Evolutionary conservation across 2,113 vertebrate genomes (phyloP), one percentile per base, ranked within the genome.

Genomic region (Jaculus jaculus): DNA sequence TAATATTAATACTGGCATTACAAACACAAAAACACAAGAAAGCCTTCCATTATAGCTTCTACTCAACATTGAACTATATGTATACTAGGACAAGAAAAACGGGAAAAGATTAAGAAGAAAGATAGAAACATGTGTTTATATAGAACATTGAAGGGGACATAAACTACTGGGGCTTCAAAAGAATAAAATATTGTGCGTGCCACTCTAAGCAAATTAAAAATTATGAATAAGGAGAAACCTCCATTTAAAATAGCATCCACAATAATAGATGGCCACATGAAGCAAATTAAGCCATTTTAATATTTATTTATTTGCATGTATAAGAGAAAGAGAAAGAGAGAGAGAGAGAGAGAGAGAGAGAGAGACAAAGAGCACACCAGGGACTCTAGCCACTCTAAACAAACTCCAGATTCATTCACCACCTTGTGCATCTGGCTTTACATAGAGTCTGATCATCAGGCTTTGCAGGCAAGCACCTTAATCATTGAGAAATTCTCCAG

Each of bases 111-210:
- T 89, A 12, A 37, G 17, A 90, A 91, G 18, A 82, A 89, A 89
- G 11, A 88, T 7, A 73, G 73, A 85, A 92, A 92, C n/a, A n/a
- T n/a, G 63, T 92, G 34, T 20, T 17, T 69, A 54, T 12, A 79
- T 8, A 87, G 83, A 95, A 88, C 63, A 77, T 58, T 82, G 28
- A 92, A 91, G 61, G 23, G 28, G 6, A 84, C 5, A 86, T 71
- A 88, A 90, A 80, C 32, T 54, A 23, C 28, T 28, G 72, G 26
- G 24, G 3, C 10, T 95, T 92, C 82, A 60, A 89, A 85, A 79
- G 24, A 77, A 82, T 51, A 82, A 39, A 87, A 0, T 18, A 92
- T 15, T 74, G 39, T 74, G 78, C 39, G 47, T 58, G 42, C 17
- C 34, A 61, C 18, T 58, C 65, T 82, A 79, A 86, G 77, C 16